phyloP scores from a whole-genome alignment of 2,888 invertebrate species.

The Calameuta idolon region DNA sequence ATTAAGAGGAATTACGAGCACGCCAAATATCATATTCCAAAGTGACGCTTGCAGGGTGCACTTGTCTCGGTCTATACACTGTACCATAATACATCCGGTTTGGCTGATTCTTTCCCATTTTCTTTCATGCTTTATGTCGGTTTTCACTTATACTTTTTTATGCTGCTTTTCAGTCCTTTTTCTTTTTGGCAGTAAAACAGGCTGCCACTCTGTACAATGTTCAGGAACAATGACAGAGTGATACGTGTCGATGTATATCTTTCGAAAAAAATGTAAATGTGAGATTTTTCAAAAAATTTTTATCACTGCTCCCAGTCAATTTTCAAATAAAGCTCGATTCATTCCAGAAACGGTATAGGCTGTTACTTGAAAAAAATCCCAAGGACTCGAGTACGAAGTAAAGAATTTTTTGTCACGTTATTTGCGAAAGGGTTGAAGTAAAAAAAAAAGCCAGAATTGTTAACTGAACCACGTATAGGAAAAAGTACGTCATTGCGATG shows the following conservation, averaged over 20 bases:
- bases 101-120: background rate
- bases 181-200: no score
- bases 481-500: background rate
- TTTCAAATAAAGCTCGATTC: background rate
- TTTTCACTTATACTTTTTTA: background rate
- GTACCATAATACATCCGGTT: background rate
- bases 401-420: background rate
- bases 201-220: background rate
- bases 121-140: background rate
- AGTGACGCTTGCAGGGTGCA: background rate
- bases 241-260: background rate
- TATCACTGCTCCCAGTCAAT: background rate
- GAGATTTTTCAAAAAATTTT: background rate
- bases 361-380: background rate
- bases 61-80: background rate
- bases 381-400: background rate
- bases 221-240: background rate
- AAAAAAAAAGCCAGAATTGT: background rate
- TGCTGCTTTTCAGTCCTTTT: background rate
- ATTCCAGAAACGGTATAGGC: background rate
- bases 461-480: background rate
- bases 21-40: background rate
- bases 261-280: background rate
- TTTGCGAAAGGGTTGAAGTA: background rate
- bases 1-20: slow-evolving; percentile 15